These are phyloP conservation scores for Nephrotoma flavescens DNA, from an alignment of 2,888 invertebrate species.

Conservation along the genomic window DNA sequence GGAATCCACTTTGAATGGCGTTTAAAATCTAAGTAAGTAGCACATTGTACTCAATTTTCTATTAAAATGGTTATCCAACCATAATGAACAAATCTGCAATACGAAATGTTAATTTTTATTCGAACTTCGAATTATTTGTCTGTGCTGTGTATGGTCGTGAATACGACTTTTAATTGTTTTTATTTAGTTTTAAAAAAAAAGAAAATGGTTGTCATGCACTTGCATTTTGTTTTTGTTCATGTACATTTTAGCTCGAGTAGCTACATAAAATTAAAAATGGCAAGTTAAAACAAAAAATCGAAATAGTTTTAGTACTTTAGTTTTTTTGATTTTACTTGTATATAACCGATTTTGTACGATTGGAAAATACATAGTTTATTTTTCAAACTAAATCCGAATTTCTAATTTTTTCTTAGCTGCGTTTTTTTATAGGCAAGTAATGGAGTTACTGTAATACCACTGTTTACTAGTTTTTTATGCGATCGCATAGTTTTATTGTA, in stretches of 20 bases:
- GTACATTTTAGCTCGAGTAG: neutral
- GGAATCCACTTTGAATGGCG: too few species aligned
- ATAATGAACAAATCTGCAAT: neutral
- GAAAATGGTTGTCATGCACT: neutral
- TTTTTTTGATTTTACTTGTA: neutral
- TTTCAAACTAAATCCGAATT: neutral
- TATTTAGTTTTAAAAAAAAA: neutral
- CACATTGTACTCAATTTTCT: too few species aligned
- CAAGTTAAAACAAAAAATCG: neutral
- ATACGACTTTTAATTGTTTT: neutral
- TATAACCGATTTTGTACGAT: neutral
- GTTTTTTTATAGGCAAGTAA: too few species aligned
- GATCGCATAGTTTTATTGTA: neutral
- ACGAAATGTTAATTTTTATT: neutral
- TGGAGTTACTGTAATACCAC: neutral
- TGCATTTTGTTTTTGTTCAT: neutral
- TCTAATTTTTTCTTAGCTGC: neutral
- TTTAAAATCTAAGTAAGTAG: too few species aligned
- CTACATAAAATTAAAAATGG: neutral
- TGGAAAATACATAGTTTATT: neutral
- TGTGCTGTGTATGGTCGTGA: neutral
- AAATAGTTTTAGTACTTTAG: neutral
- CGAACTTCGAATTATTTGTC: neutral
- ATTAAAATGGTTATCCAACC: neutral
- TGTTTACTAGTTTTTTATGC: neutral